phyloP scores from a whole-genome alignment of 2,797 vertebrate genomes.

The Furcifer pardalis region DNA sequence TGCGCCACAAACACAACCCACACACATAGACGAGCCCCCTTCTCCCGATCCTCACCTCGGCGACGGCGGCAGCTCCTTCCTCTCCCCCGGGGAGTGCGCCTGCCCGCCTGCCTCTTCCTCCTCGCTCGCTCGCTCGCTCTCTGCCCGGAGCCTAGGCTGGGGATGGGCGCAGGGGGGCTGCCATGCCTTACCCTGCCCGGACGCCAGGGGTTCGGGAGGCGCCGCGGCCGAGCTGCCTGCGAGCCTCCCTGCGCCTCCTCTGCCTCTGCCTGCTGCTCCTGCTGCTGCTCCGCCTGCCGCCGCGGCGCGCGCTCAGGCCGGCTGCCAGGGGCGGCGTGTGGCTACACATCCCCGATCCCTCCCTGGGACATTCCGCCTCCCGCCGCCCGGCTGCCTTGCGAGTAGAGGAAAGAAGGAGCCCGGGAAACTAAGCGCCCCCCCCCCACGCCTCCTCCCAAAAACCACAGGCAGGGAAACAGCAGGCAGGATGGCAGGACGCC shows the following conservation, averaged over 20 bases:
- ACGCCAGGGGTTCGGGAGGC: slow-evolving; percentile 25
- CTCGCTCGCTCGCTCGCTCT: not conserved
- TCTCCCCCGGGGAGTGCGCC: slow-evolving; percentile 1
- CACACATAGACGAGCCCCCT: too few species aligned
- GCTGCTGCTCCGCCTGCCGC: not conserved
- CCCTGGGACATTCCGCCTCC: slow-evolving; percentile 55
- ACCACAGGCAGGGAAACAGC: not conserved
- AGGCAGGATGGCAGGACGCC: slow-evolving; percentile 19
- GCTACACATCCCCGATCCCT: slow-evolving; percentile 71
- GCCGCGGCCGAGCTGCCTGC: slow-evolving; percentile 45
- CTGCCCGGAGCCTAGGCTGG: slow-evolving; percentile 25
- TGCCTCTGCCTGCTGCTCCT: slow-evolving; percentile 38
- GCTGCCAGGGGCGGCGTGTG: slow-evolving; percentile 76
- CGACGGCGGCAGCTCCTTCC: slow-evolving; percentile 18
- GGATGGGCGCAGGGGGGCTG: slow-evolving; percentile 32
- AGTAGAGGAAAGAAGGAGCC: not conserved
- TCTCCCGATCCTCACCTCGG: slow-evolving; percentile 55
- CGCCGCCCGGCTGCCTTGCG: slow-evolving; percentile 11
- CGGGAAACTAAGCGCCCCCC: slow-evolving; percentile 28
- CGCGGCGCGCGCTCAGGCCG: slow-evolving; percentile 62
- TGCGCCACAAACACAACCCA: not conserved
- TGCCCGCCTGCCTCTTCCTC: not conserved
- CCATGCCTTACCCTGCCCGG: slow-evolving; percentile 52
- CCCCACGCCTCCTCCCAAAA: too few species aligned
- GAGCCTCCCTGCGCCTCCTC: slow-evolving; percentile 49